Evolutionary conservation across 1,140 invertebrate genomes (phyloP).

Genomic region (Tetragonula clypearis): DNA sequence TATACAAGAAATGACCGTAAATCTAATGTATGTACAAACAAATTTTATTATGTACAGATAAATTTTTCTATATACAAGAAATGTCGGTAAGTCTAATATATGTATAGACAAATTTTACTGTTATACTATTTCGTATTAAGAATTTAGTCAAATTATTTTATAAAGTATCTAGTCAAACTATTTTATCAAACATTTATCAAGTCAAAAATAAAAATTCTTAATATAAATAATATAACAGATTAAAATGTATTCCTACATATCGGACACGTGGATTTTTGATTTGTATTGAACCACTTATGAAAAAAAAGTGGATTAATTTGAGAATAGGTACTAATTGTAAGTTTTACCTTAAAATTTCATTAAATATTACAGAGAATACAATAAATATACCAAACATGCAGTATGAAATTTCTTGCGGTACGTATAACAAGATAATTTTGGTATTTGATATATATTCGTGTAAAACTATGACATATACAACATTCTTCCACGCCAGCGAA

Average conservation of each 20-base stretch:
- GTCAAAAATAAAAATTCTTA: background rate
- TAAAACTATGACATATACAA: conserved; percentile 96
- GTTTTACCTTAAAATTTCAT: background rate
- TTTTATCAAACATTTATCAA: background rate
- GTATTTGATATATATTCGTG: conserved; percentile 86
- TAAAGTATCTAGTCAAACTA: too few species aligned
- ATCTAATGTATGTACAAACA: too few species aligned
- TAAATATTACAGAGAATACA: background rate
- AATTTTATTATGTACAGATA: too few species aligned
- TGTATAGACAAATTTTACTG: too few species aligned
- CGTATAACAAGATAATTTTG: conserved; percentile 85
- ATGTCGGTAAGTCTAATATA: too few species aligned
- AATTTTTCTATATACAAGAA: too few species aligned
- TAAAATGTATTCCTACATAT: conserved; percentile 92
- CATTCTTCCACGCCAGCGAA: conserved; percentile 96
- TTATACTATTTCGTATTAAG: too few species aligned
- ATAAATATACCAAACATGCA: conserved; percentile 89
- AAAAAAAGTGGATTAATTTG: conserved; percentile 73
- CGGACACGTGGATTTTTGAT: conserved; percentile 94
- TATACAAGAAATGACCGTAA: too few species aligned
- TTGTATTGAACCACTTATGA: conserved; percentile 97
- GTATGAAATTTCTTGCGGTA: conserved; percentile 97
- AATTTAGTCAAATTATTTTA: too few species aligned
- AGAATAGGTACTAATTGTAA: background rate
- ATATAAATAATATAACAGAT: conserved; percentile 26